Evolutionary conservation across 2,888 invertebrate genomes (phyloP), one percentile per base, ranked within the genome.

Genomic region (Villa cingulata): DNA sequence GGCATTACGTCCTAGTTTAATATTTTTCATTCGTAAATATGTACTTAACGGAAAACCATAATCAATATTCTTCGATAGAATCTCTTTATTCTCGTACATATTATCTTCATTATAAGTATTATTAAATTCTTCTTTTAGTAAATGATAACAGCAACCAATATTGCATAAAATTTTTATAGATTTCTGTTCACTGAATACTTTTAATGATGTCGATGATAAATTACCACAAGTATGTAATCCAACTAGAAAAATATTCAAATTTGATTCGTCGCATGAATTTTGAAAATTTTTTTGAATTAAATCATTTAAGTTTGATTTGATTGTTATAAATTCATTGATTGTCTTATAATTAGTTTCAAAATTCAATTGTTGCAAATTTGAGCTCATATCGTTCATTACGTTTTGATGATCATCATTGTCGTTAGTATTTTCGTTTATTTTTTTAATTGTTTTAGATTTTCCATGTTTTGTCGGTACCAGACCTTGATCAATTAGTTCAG

Each of bases 151-250:
- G 63, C 94, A 95, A 0, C 90, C 88, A 36, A 94, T 84, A 61
- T 83, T 84, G 58, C 86, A 82, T 1, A 91, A 62, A 0, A 77
- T 74, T 49, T 70, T 72, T 0, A 81, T 73, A 23, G 72, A 61
- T 0, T 69, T 48, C 49, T 76, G 76, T 0, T 66, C 57, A 4
- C 71, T 61, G 62, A 88, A 92, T 15, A 86, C 72, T 51, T 77
- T 76, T 1, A 91, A 68, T 37, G 81, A 80, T 14, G 79, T 78
- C 2, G 86, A 72, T 0, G 85, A 83, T 7, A 94, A 70, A 68
- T 86, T 80, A 0, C 94, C 94, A 64, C 94, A 94, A 0, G 92
- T 90, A 62, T 94, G 94, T 9, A 94, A 73, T 14, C 92, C 92
- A 18, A 76, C 77, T 3, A 83, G 57, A 34, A 78, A 72, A n/a